phyloP scores from a whole-genome alignment of 2,797 vertebrate species.

The Chrosomus eos region DNA sequence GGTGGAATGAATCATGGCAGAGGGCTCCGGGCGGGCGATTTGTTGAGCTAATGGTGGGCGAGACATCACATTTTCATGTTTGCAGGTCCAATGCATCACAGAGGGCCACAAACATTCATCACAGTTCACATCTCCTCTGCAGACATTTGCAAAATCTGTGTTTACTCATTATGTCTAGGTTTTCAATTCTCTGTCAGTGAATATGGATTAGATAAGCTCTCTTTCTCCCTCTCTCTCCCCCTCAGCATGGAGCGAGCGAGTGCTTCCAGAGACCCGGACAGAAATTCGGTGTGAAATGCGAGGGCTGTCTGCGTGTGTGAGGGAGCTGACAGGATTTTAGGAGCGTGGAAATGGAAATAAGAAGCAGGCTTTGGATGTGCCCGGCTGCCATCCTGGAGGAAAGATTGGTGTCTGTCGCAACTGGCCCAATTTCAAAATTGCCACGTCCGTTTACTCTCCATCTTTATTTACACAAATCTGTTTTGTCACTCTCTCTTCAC shows the following conservation, averaged over 20 bases:
- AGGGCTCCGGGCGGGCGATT: conserved; percentile 7
- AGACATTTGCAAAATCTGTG: conserved; percentile 49
- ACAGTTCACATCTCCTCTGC: conserved; percentile 41
- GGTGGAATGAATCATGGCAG: conserved; percentile 25
- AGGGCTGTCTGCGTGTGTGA: conserved; percentile 70
- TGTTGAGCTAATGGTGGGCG: conserved; percentile 32
- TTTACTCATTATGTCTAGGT: conserved; percentile 53
- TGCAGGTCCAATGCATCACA: conserved; percentile 34
- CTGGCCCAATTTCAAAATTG: conserved; percentile 67
- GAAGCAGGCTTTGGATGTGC: conserved; percentile 71
- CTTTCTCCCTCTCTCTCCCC: conserved; percentile 28
- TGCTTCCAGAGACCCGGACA: conserved; percentile 65
- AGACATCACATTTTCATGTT: conserved; percentile 39
- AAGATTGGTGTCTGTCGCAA: conserved; percentile 69
- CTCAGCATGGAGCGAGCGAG: conserved; percentile 55
- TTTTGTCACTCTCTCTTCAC: conserved; percentile 52
- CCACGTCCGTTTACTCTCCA: conserved; percentile 65
- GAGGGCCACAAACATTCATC: conserved; percentile 38
- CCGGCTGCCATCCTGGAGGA: conserved; percentile 67
- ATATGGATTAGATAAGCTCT: conserved; percentile 53
- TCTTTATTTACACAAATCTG: conserved; percentile 67
- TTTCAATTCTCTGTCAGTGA: conserved; percentile 55
- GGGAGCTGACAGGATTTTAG: conserved; percentile 75
- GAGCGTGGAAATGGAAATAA: conserved; percentile 75
- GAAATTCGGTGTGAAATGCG: conserved; percentile 74